phyloP scores from a whole-genome alignment of 2,797 vertebrate genomes.

The Eleutherodactylus coqui region DNA sequence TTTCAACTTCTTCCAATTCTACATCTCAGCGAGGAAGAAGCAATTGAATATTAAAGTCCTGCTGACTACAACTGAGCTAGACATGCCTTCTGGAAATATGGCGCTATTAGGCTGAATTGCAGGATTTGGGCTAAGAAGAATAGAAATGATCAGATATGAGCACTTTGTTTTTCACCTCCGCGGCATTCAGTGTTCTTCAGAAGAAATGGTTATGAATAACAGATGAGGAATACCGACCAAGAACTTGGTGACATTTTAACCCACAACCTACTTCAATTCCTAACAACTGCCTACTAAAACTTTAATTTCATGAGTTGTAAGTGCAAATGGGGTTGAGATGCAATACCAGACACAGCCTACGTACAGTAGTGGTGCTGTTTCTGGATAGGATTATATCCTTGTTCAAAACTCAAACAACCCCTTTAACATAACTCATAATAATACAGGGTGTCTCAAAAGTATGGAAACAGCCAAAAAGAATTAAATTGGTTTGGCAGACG shows the following conservation, averaged over 20 bases:
- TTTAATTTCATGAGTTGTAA: too few species aligned
- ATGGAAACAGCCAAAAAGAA: too few species aligned
- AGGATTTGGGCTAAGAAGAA: neutral
- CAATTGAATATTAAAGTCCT: conserved; percentile 1
- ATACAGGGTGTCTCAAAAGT: too few species aligned
- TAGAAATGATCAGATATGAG: neutral
- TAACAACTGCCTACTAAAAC: neutral
- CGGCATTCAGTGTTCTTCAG: neutral
- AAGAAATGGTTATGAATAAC: neutral
- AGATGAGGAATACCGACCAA: too few species aligned
- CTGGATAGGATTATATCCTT: too few species aligned
- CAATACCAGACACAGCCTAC: too few species aligned
- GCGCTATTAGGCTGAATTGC: neutral
- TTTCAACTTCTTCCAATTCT: neutral
- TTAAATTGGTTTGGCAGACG: too few species aligned
- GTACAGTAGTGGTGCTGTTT: too few species aligned
- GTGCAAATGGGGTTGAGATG: neutral
- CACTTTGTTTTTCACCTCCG: neutral
- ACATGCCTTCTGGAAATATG: neutral
- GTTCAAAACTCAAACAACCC: too few species aligned
- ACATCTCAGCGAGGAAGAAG: neutral
- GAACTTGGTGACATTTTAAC: neutral
- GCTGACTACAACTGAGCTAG: neutral
- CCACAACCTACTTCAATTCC: neutral
- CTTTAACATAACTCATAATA: too few species aligned